Conservation (phyloP, 2,888 invertebrate species). For the Drosophila affinis region DNA sequence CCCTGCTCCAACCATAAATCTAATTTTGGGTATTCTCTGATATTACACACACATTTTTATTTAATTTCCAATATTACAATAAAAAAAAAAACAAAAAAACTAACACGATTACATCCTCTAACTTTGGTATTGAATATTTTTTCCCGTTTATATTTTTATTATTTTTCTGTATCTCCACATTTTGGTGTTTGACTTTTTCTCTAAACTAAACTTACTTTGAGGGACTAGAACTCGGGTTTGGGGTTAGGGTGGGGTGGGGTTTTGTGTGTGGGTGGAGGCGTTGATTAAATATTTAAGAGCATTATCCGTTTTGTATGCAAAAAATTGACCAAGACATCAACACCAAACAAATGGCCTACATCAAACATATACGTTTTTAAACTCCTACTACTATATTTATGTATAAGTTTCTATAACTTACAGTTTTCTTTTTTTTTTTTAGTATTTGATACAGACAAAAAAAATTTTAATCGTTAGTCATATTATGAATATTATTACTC, state of each 20-base stretch:
- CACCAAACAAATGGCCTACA: conserved; percentile 66
- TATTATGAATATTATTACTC: conserved; percentile 42
- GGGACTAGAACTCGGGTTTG: neutral
- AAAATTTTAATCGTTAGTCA: conserved; percentile 42
- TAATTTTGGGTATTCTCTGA: conserved; percentile 21
- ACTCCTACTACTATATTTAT: conserved; percentile 16
- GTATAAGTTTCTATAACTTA: conserved; percentile 38
- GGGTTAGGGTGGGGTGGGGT: neutral
- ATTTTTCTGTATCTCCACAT: conserved; percentile 17
- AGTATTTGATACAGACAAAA: conserved; percentile 70
- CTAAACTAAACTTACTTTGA: conserved; percentile 52
- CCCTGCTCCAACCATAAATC: neutral
- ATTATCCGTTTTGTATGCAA: conserved; percentile 16
- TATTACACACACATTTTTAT: conserved; percentile 5
- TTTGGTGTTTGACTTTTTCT: conserved; percentile 65
- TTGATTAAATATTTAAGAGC: neutral
- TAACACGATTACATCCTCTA: conserved; percentile 32
- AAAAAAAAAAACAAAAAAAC: conserved; percentile 46
- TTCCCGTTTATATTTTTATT: conserved; percentile 24
- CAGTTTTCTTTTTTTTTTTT: conserved; percentile 41
- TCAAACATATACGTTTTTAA: conserved; percentile 37
- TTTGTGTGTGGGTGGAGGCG: conserved; percentile 1
- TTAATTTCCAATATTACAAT: conserved; percentile 20
- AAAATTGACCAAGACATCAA: conserved; percentile 71
- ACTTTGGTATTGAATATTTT: conserved; percentile 63